Evolutionary conservation across 2,797 vertebrate genomes (phyloP).

Genomic region (Malurus splendens): DNA sequence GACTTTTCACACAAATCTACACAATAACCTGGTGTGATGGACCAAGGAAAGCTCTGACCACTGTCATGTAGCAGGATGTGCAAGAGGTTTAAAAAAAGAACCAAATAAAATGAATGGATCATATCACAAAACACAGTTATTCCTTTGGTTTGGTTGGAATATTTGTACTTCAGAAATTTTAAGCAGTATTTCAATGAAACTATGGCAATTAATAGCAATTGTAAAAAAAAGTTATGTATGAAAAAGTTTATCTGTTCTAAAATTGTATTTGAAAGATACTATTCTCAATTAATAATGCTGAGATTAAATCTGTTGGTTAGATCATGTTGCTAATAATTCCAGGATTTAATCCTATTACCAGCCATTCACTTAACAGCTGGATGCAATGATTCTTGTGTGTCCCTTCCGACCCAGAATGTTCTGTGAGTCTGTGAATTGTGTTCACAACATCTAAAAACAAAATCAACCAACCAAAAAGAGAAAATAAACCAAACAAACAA

Average conservation of each 20-base stretch:
- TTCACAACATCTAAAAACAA: neutral
- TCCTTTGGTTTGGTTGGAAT: neutral
- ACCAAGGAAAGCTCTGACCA: neutral
- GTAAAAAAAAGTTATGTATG: neutral
- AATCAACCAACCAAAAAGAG: neutral
- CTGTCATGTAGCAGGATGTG: neutral
- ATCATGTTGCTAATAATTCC: neutral
- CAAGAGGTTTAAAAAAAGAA: neutral
- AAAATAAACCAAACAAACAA: neutral
- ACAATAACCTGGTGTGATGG: neutral
- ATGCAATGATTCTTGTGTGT: fast-evolving
- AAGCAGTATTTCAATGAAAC: neutral
- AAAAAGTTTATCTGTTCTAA: neutral
- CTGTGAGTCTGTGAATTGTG: neutral
- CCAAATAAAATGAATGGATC: neutral
- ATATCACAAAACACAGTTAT: neutral
- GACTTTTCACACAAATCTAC: neutral
- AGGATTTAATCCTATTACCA: neutral
- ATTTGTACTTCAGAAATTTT: neutral
- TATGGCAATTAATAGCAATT: neutral
- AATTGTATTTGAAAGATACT: neutral
- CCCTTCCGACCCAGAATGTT: neutral
- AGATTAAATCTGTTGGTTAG: neutral
- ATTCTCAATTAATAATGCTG: neutral
- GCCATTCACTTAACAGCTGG: neutral